These are phyloP conservation scores for Ptilorrhoa leucosticta DNA, from an alignment of 2,113 vertebrate genomes.

Conservation along the genomic window DNA sequence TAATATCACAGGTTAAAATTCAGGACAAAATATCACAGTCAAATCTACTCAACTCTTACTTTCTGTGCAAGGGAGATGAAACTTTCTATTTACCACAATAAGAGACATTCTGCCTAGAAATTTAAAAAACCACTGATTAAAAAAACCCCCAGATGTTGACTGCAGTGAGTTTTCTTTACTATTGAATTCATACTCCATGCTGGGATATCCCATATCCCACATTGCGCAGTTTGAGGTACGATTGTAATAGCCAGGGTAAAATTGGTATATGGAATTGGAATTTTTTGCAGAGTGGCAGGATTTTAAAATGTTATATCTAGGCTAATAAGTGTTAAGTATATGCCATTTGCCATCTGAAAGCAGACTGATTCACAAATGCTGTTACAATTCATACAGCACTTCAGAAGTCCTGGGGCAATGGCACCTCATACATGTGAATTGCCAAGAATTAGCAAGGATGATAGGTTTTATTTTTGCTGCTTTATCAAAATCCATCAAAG, in stretches of 20 bases:
- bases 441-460: neutral
- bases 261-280: neutral
- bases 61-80: neutral
- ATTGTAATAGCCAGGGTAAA: neutral
- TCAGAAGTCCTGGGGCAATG: neutral
- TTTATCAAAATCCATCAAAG: neutral
- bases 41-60: neutral
- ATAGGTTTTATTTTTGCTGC: neutral
- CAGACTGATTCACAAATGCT: neutral
- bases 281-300: neutral
- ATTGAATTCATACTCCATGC: accelerated
- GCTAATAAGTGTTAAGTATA: neutral
- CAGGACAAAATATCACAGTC: neutral
- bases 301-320: neutral
- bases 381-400: neutral
- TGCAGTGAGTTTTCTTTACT: neutral
- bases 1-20: neutral
- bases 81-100: neutral
- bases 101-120: neutral
- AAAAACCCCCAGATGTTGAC: neutral
- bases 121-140: neutral
- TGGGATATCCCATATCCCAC: neutral
- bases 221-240: accelerated
- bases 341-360: neutral
- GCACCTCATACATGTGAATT: neutral